Evolutionary conservation across 2,797 vertebrate species (phyloP).

Genomic region (Enteromius radiatus): DNA sequence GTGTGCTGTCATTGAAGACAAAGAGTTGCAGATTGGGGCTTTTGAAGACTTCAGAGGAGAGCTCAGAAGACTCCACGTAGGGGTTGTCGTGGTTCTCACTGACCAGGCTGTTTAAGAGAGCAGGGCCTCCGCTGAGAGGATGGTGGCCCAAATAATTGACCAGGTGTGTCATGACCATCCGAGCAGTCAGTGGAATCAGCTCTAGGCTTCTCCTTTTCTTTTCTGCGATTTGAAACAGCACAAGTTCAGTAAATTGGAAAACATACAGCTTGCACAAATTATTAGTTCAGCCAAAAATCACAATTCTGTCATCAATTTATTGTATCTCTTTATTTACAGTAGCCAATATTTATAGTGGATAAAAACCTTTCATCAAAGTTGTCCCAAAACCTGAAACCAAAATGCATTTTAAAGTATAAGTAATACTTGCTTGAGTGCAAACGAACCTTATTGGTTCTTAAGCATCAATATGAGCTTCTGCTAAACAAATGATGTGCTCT

Average conservation of each 20-base stretch:
- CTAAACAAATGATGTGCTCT: not conserved
- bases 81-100: slow-evolving; percentile 95
- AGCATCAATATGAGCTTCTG: not conserved
- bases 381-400: too few relatives aligned
- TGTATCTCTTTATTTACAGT: too few relatives aligned
- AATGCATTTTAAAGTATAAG: too few relatives aligned
- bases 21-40: slow-evolving; percentile 97
- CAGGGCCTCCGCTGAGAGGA: slow-evolving; percentile 90
- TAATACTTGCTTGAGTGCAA: too few relatives aligned
- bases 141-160: slow-evolving; percentile 96
- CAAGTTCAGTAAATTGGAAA: not conserved
- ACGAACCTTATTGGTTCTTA: not conserved
- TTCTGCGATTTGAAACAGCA: slow-evolving; percentile 71
- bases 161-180: slow-evolving; percentile 97
- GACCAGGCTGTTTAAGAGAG: slow-evolving; percentile 93
- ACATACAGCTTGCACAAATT: not conserved
- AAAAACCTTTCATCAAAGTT: too few relatives aligned
- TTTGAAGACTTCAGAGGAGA: slow-evolving; percentile 94
- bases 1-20: slow-evolving; percentile 94
- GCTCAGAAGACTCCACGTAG: slow-evolving; percentile 87
- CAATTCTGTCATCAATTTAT: too few relatives aligned
- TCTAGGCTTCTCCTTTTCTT: slow-evolving; percentile 91
- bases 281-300: not conserved
- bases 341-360: too few relatives aligned
- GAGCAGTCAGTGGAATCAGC: slow-evolving; percentile 91